phyloP scores from a whole-genome alignment of 2,113 vertebrate species.

The Eleginops maclovinus region DNA sequence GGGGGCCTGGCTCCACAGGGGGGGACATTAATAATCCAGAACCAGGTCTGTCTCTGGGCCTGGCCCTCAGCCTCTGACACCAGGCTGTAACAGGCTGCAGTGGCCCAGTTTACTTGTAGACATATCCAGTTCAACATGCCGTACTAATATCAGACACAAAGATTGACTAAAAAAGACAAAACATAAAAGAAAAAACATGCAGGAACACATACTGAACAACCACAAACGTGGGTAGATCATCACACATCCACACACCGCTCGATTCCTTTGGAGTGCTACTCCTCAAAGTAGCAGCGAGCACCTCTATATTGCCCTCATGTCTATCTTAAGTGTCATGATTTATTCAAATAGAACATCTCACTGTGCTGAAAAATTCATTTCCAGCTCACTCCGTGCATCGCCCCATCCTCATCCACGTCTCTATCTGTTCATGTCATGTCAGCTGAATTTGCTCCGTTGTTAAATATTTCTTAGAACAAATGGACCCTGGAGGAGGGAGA shows the following conservation, averaged over 20 bases:
- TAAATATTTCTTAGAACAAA: constrained; percentile 94
- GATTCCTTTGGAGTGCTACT: constrained; percentile 67
- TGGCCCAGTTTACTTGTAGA: constrained; percentile 72
- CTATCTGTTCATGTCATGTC: constrained; percentile 79
- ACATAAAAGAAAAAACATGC: constrained; percentile 15
- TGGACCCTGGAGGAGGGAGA: constrained; percentile 75
- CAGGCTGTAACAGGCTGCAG: constrained; percentile 51
- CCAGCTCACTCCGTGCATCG: constrained; percentile 74
- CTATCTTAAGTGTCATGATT: constrained; percentile 88
- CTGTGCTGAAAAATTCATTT: constrained; percentile 89
- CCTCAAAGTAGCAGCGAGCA: constrained; percentile 69
- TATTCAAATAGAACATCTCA: constrained; percentile 91
- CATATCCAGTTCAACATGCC: constrained; percentile 37
- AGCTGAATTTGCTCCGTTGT: constrained; percentile 84
- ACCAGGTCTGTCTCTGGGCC: constrained; percentile 78
- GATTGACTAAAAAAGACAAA: constrained; percentile 7
- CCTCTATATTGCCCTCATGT: constrained; percentile 81
- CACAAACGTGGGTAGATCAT: constrained; percentile 14
- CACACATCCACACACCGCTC: constrained; percentile 21
- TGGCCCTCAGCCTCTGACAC: constrained; percentile 74
- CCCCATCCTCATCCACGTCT: constrained; percentile 79
- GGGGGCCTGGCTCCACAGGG: constrained; percentile 77
- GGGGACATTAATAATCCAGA: constrained; percentile 94
- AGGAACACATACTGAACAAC: constrained; percentile 7
- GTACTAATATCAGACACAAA: constrained; percentile 14